These are phyloP conservation scores for Morelia viridis DNA, from an alignment of 2,797 vertebrate genomes.

Conservation along the genomic window DNA sequence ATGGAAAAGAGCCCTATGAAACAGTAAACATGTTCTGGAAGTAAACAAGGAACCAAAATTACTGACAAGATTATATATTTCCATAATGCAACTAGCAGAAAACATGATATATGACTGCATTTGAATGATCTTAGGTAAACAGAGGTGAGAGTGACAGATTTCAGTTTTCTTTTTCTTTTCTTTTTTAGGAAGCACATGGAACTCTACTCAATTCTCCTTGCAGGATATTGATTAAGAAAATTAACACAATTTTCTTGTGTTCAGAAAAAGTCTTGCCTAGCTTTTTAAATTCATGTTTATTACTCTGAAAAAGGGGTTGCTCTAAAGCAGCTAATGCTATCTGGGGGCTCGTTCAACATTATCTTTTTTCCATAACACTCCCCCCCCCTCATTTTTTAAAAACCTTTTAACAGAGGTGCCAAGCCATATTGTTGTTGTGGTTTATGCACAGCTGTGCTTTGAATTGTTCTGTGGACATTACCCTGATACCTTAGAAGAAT, in stretches of 20 bases:
- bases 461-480: neutral
- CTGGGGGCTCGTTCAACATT: neutral
- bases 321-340: neutral
- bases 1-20: neutral
- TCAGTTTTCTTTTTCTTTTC: neutral
- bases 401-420: neutral
- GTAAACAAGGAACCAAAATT: slow-evolving; percentile 18
- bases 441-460: neutral
- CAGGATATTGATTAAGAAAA: neutral
- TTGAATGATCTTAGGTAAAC: slow-evolving; percentile 4
- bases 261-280: neutral
- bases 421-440: neutral
- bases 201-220: neutral
- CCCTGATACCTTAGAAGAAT: neutral
- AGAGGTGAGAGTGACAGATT: neutral
- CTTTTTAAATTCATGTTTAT: neutral
- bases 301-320: neutral
- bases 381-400: too few species aligned
- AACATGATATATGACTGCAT: neutral
- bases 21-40: slow-evolving; percentile 5
- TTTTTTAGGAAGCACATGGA: neutral
- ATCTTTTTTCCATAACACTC: neutral
- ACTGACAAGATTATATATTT: neutral
- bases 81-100: neutral
- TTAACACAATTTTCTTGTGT: slow-evolving; percentile 14